Base-by-base conservation (phyloP, 2,888 invertebrate genomes). In the Meiosimyza platycephala region DNA sequence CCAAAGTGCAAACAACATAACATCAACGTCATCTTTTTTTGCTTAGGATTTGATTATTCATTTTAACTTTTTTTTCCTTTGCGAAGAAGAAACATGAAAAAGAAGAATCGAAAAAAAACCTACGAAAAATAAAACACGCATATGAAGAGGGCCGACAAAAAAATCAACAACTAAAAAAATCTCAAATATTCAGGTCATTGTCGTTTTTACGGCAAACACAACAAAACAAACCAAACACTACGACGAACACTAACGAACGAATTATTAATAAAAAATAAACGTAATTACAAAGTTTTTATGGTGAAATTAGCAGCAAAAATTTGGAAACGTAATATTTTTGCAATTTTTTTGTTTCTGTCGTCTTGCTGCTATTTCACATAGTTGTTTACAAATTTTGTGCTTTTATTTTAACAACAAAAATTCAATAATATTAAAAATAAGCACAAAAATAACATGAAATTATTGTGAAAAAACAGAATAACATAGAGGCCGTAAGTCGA, bases 131-230 rank as follows among this genome's bases (percentile, higher is more conserved):
- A 9, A 40, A 40, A 40, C 40, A 40, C 40, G 6, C 40, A 40
- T 28, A 28, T 28, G 28, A 40, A 7, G 40, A 6, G 40, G 9
- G 40, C 40, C 9, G 40, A 40, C 40, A 9, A 9, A 40, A 40
- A 40, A 40, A 40, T 40, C 40, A 33, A 47, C n/a, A 65, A 65
- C 13, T 18, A 65, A 52, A 16, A 55, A 67, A 67, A 67, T 67
- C 13, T 55, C 11, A 64, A 57, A 71, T 59, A 65, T 71, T 52
- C 71, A 71, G 71, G 63, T 71, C 71, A 71, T 71, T 71, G 71
- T 48, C 71, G 47, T 71, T 33, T 62, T 28, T 60, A 28, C 22
- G 60, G 33, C 28, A 48, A 28, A 55, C 64, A 16, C 15, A 64
- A 16, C n/a, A 64, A 6, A 55, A 57, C 40, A 54, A 65, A 59